Base-by-base conservation (phyloP, 2,888 invertebrate species). In the Mamestra brassicae region DNA sequence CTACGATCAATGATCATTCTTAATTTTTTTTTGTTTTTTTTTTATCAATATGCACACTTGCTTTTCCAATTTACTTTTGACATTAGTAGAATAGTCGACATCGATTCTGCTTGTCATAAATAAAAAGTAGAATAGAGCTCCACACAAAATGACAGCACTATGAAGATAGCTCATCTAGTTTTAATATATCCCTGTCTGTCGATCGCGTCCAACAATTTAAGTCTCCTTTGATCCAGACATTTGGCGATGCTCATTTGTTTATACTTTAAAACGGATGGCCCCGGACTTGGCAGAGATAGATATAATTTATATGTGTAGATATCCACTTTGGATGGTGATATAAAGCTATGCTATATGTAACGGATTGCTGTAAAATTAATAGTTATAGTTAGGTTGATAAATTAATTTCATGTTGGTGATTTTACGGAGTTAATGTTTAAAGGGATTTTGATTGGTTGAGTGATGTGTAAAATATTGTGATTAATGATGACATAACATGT, bases 191-290 rank as follows among this genome's bases (percentile, higher is more conserved):
- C 54, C 6, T 52, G 63, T 65, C 13, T 17, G 10, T 42, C 65
- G 72, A 86, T 83, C 61, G 61, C 62, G 42, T 55, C 68, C 70
- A 71, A 66, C 74, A 50, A 72, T 76, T 74, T 68, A 26, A 79
- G 75, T 76, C 71, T 76, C 71, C 90, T 90, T 90, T 90, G 90
- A 90, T 90, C 90, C 83, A 80, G 71, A 82, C 80, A 72, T 85
- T 83, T 68, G 71, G 71, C 71, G 70, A 73, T 80, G 78, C 50
- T 42, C 69, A 79, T 85, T 84, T 90, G 89, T 90, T 90, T 90
- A 87, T 76, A 71, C 72, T 85, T 69, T 81, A 84, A 87, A 89
- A 84, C 84, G 78, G 79, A 81, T 81, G 85, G 86, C 82, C 80
- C 81, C 77, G 54, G 71, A 58, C 77, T 78, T 75, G 83, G 67